phyloP scores from a whole-genome alignment of 2,888 invertebrate genomes.

The Andricus quercusramuli region DNA sequence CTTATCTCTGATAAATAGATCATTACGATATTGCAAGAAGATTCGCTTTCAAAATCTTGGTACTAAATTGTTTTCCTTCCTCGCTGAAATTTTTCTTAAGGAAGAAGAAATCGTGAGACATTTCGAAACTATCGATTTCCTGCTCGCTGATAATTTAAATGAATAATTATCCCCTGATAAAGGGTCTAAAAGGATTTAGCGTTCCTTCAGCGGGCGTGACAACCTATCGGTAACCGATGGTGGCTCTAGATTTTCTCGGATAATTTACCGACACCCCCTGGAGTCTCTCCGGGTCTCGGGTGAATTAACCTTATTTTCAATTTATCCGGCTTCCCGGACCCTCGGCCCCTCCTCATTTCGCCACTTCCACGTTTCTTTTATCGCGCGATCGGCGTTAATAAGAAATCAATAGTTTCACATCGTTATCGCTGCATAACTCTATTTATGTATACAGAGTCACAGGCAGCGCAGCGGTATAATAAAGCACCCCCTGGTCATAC shows the following conservation, averaged over 20 bases:
- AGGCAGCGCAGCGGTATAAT: constrained; percentile 12
- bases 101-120: not conserved
- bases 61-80: not conserved
- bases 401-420: constrained; percentile 65
- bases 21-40: too few species aligned
- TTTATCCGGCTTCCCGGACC: constrained; percentile 52
- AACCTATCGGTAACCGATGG: constrained; percentile 46
- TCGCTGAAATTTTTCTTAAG: not conserved
- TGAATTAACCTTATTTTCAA: constrained; percentile 66
- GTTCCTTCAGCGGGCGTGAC: constrained; percentile 35
- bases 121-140: constrained; percentile 18
- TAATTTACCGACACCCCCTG: constrained; percentile 55
- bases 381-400: constrained; percentile 59
- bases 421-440: constrained; percentile 43
- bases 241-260: constrained; percentile 54
- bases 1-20: too few species aligned
- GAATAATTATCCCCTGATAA: constrained; percentile 38
- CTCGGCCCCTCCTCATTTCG: constrained; percentile 42
- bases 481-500: constrained; percentile 46
- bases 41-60: too few species aligned
- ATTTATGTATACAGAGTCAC: constrained; percentile 30
- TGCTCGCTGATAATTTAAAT: constrained; percentile 28
- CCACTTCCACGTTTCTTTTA: constrained; percentile 44
- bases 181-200: constrained; percentile 30
- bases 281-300: constrained; percentile 45